Base-by-base conservation (phyloP, 2,113 vertebrate genomes). In the Nestor notabilis region DNA sequence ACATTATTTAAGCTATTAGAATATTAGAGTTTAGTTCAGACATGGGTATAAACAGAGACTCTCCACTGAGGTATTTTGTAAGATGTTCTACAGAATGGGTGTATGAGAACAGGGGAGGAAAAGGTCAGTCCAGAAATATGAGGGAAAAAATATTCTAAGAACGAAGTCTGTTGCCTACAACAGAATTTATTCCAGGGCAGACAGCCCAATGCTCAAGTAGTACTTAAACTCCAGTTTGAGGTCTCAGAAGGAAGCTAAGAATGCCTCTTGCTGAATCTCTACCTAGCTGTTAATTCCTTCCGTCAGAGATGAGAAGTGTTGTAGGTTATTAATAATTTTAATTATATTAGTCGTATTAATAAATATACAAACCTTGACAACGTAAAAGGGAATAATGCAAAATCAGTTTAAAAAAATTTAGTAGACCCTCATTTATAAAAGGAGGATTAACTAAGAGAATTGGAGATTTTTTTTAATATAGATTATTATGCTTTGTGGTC, bases 51-150 rank as follows among this genome's bases (percentile, higher is more conserved):
- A 90, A 41, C 24, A 50, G 14, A 31, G 2, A 17, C 1, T 66
- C 4, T 80, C 17, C 24, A 41, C 58, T 61, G 70, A 81, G 17
- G 13, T 53, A 10, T 46, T 72, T 33, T 63, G 33, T 28, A 75
- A 71, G 64, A 18, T n/a, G 5, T 63, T 56, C 46, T 47, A 24
- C 7, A 69, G 19, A 65, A 94, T 65, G 18, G 5, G 9, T 43
- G 10, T 44, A 27, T 43, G 17, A 79, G 35, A 80, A 53, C 5
- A 17, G 18, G 4, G 9, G 10, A 4, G 10, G 15, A 0, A 5
- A 11, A 47, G 29, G 6, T 43, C 71, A 68, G 58, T 55, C 8
- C n/a, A 65, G 52, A 74, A 77, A 83, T 31, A 58, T 11, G 35
- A 35, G 23, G 12, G 9, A 8, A 20, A n/a, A 81, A 69, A 31